These are phyloP conservation scores for Sipha maydis DNA, from an alignment of 2,888 invertebrate species.

Conservation along the genomic window DNA sequence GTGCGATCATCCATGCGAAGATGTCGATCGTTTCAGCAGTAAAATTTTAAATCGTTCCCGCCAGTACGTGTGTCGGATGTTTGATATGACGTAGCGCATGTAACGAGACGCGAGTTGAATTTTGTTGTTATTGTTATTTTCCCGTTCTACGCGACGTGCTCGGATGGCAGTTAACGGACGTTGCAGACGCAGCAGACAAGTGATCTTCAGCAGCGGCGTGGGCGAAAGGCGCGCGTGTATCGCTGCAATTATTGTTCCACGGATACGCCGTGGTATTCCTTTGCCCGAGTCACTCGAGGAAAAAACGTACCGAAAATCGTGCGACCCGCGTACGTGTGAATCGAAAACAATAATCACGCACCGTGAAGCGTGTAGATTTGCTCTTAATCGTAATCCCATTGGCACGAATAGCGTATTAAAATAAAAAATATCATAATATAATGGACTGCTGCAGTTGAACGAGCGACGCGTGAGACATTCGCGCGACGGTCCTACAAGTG, in stretches of 20 bases:
- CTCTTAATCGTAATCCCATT: conserved; percentile 45
- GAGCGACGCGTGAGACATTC: not conserved
- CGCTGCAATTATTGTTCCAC: not conserved
- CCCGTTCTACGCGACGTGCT: too few relatives aligned
- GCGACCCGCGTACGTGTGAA: not conserved
- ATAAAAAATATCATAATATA: not conserved
- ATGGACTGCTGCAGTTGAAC: not conserved
- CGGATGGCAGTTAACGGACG: not conserved
- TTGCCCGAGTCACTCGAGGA: not conserved
- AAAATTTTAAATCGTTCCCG: too few relatives aligned
- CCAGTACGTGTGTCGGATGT: too few relatives aligned
- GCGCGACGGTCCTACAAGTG: not conserved
- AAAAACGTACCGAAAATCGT: conserved; percentile 32
- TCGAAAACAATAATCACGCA: not conserved
- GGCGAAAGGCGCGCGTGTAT: not conserved
- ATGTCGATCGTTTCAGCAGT: too few relatives aligned
- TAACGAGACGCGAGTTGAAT: too few relatives aligned
- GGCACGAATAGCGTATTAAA: conserved; percentile 25
- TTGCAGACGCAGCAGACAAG: not conserved
- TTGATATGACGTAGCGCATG: too few relatives aligned
- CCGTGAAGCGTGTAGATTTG: conserved; percentile 48
- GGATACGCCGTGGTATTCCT: not conserved
- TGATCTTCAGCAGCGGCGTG: not conserved
- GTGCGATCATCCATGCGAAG: too few relatives aligned
- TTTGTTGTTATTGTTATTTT: too few relatives aligned